Percentiles rank a stretch among this genome's conserved stretches.
phyloP scores from a whole-genome alignment of 2,888 invertebrate genomes.

The Schrankia costaestrigalis region DNA sequence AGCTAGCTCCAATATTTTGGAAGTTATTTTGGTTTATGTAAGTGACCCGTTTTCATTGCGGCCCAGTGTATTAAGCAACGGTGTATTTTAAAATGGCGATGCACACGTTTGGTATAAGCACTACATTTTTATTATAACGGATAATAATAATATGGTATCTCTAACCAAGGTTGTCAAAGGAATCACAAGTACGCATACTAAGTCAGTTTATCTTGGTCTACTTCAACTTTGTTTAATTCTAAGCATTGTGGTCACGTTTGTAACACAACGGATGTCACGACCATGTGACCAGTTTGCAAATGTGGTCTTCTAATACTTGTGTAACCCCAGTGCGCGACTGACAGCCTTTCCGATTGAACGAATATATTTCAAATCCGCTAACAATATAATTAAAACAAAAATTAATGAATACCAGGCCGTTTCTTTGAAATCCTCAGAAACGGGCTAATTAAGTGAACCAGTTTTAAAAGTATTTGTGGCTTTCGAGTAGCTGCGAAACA shows the following conservation, averaged over 20 bases:
- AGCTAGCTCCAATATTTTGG: no score
- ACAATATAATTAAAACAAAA: slow-evolving; percentile 5
- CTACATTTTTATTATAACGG: slow-evolving; percentile 62
- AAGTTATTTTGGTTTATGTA: no score
- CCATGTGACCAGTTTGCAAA: slow-evolving; percentile 68
- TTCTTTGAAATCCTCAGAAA: slow-evolving; percentile 2
- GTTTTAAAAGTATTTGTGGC: slow-evolving; percentile 1
- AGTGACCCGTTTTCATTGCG: no score
- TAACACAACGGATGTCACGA: slow-evolving; percentile 66
- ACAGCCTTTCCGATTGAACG: slow-evolving; percentile 56
- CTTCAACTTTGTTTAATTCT: slow-evolving; percentile 38
- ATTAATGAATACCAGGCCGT: slow-evolving; percentile 10
- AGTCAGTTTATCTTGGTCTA: slow-evolving; percentile 45
- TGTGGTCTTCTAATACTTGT: slow-evolving; percentile 44
- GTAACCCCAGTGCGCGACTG: slow-evolving; percentile 55
- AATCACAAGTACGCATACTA: slow-evolving; percentile 50
- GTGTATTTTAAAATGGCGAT: slow-evolving; percentile 45
- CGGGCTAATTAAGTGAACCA: slow-evolving; percentile 4
- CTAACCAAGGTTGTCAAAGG: slow-evolving; percentile 55
- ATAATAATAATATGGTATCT: slow-evolving; percentile 47
- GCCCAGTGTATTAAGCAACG: slow-evolving; percentile 47
- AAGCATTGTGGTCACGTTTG: slow-evolving; percentile 63
- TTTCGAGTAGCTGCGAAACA: not conserved
- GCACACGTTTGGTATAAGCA: slow-evolving; percentile 40
- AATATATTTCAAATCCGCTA: slow-evolving; percentile 39